These are phyloP conservation scores for Pseudolaguvia tuberculata DNA, from an alignment of 2,113 vertebrate species.

Conservation along the genomic window DNA sequence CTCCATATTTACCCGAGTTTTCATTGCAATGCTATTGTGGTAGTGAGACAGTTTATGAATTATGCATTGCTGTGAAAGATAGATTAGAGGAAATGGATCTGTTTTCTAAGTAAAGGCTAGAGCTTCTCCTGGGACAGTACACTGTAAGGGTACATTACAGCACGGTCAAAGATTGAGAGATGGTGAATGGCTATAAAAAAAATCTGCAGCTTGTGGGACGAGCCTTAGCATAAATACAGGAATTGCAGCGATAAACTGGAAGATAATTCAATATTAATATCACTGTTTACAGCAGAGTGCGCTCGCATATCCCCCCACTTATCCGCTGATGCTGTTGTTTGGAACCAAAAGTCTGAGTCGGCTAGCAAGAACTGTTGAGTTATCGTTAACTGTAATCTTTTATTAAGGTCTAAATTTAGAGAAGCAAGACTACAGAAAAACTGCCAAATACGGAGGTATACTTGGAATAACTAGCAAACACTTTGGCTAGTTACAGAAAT, in stretches of 20 bases:
- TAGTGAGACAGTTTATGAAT: slow-evolving; percentile 35
- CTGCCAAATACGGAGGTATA: background rate
- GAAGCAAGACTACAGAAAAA: no score
- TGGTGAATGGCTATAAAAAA: slow-evolving; percentile 29
- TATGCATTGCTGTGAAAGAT: slow-evolving; percentile 42
- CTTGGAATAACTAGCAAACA: no score
- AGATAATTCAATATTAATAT: slow-evolving; percentile 30
- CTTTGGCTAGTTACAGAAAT: no score
- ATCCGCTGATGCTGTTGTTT: slow-evolving; percentile 22
- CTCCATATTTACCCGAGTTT: slow-evolving; percentile 29
- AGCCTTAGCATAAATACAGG: slow-evolving; percentile 39
- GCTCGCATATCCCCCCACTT: background rate
- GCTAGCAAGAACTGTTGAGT: slow-evolving; percentile 1
- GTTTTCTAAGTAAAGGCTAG: slow-evolving; percentile 46
- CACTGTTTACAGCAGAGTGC: slow-evolving; percentile 5
- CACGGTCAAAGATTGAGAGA: slow-evolving; percentile 1
- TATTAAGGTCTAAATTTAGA: background rate
- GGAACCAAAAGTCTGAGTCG: background rate
- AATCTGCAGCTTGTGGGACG: background rate
- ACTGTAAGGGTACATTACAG: slow-evolving; percentile 37
- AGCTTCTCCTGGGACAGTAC: slow-evolving; percentile 35
- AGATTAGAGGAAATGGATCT: slow-evolving; percentile 46
- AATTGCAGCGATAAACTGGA: slow-evolving; percentile 23
- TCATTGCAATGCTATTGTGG: slow-evolving; percentile 38
- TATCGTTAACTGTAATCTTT: background rate